These are phyloP conservation scores for Frieseomelitta varia DNA, from an alignment of 1,140 invertebrate species.

Conservation along the genomic window DNA sequence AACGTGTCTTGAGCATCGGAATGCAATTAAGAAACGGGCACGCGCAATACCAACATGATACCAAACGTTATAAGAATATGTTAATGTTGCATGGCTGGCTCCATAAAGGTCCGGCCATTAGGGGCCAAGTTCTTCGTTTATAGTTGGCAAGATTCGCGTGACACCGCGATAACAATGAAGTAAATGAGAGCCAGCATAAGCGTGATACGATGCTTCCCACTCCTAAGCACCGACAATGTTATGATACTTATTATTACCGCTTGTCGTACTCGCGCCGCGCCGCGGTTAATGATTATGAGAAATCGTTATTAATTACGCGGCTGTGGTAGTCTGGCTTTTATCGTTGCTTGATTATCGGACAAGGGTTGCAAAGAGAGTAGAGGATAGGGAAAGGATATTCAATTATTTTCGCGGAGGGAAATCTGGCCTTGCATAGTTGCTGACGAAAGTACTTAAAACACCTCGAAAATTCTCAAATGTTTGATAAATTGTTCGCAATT, in stretches of 20 bases:
- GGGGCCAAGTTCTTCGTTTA: neutral
- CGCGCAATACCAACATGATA: neutral
- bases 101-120: conserved; percentile 16
- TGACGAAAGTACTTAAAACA: neutral
- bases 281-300: conserved; percentile 32
- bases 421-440: neutral
- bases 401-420: conserved; percentile 57
- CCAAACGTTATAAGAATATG: neutral
- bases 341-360: conserved; percentile 37
- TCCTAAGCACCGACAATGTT: neutral
- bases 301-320: conserved; percentile 56
- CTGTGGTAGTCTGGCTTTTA: neutral
- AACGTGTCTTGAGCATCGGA: neutral
- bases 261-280: neutral
- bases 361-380: neutral
- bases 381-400: neutral
- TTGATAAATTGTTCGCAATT: too few species aligned
- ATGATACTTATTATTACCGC: conserved; percentile 25
- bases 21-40: neutral
- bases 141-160: conserved; percentile 19
- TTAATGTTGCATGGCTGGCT: neutral
- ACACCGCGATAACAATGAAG: conserved; percentile 21
- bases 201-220: neutral
- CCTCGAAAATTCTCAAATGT: neutral
- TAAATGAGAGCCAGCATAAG: conserved; percentile 18